Percentiles rank a stretch among this genome's conserved stretches.
phyloP scores from a whole-genome alignment of 2,888 invertebrate species.

The Bugulina stolonifera region DNA sequence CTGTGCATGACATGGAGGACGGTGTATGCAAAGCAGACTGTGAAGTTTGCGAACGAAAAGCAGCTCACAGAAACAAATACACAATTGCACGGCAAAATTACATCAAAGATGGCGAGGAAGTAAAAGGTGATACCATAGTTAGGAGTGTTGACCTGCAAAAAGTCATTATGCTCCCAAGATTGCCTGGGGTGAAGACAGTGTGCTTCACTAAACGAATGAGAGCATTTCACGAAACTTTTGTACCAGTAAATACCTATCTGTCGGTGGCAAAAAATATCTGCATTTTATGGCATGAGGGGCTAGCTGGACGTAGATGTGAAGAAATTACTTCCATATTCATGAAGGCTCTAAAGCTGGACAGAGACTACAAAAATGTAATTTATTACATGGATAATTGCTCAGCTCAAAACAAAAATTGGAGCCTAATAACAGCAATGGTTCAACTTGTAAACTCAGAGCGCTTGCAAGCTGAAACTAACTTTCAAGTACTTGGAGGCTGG shows the following conservation, averaged over 20 bases:
- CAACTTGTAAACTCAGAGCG: slow-evolving; percentile 13
- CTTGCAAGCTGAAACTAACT: not conserved
- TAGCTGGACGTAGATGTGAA: slow-evolving; percentile 29
- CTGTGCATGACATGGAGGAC: not conserved
- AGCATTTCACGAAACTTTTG: too few relatives aligned
- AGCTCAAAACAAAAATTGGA: slow-evolving; percentile 31
- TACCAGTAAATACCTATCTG: not conserved
- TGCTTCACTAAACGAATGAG: slow-evolving; percentile 26
- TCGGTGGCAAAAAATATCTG: slow-evolving; percentile 26
- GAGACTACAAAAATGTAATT: slow-evolving; percentile 28
- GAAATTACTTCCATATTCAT: slow-evolving; percentile 29
- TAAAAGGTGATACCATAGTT: slow-evolving; percentile 22
- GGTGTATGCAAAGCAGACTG: not conserved
- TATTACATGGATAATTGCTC: slow-evolving; percentile 31
- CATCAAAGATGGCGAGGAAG: not conserved
- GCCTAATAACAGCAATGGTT: slow-evolving; percentile 27
- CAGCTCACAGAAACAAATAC: not conserved
- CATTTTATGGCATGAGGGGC: slow-evolving; percentile 30
- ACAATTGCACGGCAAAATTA: not conserved
- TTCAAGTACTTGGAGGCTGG: not conserved
- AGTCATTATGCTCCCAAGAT: slow-evolving; percentile 30
- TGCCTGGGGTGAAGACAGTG: slow-evolving; percentile 28
- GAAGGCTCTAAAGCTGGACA: slow-evolving; percentile 24
- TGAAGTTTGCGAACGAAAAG: slow-evolving; percentile 13
- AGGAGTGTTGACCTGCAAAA: slow-evolving; percentile 31